Percentiles rank a stretch among this genome's conserved stretches.
phyloP scores from a whole-genome alignment of 2,888 invertebrate genomes.

The Sphaerophoria rueppellii region DNA sequence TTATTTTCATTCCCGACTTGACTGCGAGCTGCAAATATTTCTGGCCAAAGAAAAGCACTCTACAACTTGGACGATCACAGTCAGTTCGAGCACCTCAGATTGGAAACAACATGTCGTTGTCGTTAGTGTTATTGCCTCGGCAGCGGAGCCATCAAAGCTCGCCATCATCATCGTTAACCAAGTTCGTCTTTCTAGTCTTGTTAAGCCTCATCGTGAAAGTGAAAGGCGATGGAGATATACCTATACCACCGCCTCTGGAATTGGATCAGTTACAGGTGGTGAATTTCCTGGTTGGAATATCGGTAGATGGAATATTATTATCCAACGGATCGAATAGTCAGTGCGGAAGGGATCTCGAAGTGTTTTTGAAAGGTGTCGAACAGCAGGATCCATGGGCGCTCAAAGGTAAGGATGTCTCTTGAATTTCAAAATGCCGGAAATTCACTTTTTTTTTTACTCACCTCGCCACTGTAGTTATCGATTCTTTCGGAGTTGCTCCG shows the following conservation, averaged over 20 bases:
- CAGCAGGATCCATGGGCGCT: slow-evolving; percentile 76
- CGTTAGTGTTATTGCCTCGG: slow-evolving; percentile 30
- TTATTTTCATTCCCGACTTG: slow-evolving; percentile 38
- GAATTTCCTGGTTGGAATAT: slow-evolving; percentile 78
- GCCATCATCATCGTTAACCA: slow-evolving; percentile 27
- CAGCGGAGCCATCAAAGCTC: slow-evolving; percentile 5
- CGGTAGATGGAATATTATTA: slow-evolving; percentile 74
- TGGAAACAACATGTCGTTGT: slow-evolving; percentile 60
- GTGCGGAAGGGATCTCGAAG: slow-evolving; percentile 76
- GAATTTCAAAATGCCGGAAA: background rate
- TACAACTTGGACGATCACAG: slow-evolving; percentile 48
- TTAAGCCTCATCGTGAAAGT: slow-evolving; percentile 60
- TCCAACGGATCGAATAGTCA: slow-evolving; percentile 71
- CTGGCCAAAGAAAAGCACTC: slow-evolving; percentile 52
- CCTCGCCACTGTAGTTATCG: slow-evolving; percentile 74
- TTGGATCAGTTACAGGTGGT: slow-evolving; percentile 66
- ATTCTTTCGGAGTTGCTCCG: slow-evolving; percentile 76
- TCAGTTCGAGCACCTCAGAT: slow-evolving; percentile 62
- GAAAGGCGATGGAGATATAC: slow-evolving; percentile 53
- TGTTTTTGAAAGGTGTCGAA: slow-evolving; percentile 74
- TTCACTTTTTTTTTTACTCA: background rate
- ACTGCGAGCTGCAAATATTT: slow-evolving; percentile 9
- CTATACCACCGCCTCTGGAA: slow-evolving; percentile 45
- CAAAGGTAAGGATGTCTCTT: slow-evolving; percentile 74
- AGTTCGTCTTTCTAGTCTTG: slow-evolving; percentile 53